These are phyloP conservation scores for Xerus rutilus DNA, from an alignment of 2,797 vertebrate genomes.

Conservation along the genomic window DNA sequence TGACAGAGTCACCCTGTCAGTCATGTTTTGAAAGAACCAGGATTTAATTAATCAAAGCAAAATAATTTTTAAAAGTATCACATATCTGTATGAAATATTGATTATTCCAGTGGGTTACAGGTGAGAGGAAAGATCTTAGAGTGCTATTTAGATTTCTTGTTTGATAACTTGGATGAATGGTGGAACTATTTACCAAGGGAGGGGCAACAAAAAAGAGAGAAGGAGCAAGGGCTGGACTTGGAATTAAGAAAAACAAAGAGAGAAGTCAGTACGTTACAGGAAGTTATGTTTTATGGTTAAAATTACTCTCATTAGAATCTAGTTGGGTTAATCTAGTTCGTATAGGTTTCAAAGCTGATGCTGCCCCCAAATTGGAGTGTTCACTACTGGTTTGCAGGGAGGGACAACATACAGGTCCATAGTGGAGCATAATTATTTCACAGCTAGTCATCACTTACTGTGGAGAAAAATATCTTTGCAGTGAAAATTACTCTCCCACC, in stretches of 20 bases:
- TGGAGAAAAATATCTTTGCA: slow-evolving; percentile 57
- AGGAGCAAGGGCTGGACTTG: neutral
- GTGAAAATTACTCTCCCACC: slow-evolving; percentile 14
- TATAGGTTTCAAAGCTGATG: neutral
- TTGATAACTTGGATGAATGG: neutral
- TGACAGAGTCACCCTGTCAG: neutral
- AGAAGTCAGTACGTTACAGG: neutral
- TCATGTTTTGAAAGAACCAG: neutral
- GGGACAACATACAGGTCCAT: neutral
- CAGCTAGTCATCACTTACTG: slow-evolving; percentile 30
- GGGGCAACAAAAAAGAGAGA: neutral
- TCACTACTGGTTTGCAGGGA: neutral
- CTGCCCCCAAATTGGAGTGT: neutral
- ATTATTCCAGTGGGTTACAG: neutral
- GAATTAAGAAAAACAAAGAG: neutral
- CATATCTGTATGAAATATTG: neutral
- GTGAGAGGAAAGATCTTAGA: neutral
- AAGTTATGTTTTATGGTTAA: neutral
- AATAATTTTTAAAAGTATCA: neutral
- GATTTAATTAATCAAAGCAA: neutral
- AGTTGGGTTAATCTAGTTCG: slow-evolving; percentile 13
- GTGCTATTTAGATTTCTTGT: neutral
- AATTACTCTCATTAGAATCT: neutral
- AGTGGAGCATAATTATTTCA: slow-evolving; percentile 28
- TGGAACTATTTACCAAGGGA: neutral